phyloP scores from a whole-genome alignment of 2,797 vertebrate species.

The Centropyge bicolor region DNA sequence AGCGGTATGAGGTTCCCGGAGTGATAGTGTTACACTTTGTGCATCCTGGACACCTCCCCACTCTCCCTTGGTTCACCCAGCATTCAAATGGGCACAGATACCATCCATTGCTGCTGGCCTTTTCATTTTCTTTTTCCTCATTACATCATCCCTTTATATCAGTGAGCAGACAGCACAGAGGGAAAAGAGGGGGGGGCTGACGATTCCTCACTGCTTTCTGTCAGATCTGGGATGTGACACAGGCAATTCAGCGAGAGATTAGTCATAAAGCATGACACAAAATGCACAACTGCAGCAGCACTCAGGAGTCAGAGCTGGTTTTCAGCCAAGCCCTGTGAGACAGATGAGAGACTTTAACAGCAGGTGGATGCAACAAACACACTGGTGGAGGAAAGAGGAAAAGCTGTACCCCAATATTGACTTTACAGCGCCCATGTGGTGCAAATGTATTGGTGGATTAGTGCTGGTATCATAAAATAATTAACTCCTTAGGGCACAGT shows the following conservation, averaged over 20 bases:
- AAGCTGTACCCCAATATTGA: conserved; percentile 4
- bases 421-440: conserved; percentile 2
- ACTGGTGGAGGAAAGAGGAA: neutral
- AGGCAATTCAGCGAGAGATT: neutral
- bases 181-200: neutral
- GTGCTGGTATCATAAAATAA: neutral
- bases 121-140: conserved; percentile 39
- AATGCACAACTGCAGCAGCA: neutral
- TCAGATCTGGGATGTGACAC: conserved; percentile 10
- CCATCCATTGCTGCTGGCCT: conserved; percentile 43
- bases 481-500: neutral
- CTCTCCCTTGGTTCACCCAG: conserved; percentile 53
- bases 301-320: conserved; percentile 3
- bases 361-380: conserved; percentile 11
- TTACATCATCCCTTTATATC: conserved; percentile 66
- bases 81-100: conserved; percentile 70
- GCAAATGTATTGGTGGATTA: neutral
- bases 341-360: neutral
- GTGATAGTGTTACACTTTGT: conserved; percentile 81
- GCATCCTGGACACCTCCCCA: conserved; percentile 72
- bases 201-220: conserved; percentile 7
- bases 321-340: neutral
- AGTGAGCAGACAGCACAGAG: conserved; percentile 18
- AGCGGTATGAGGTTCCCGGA: conserved; percentile 74
- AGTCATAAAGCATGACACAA: neutral